Base-by-base conservation (phyloP, 1,140 invertebrate species). In the Apocrypta bakeri region DNA sequence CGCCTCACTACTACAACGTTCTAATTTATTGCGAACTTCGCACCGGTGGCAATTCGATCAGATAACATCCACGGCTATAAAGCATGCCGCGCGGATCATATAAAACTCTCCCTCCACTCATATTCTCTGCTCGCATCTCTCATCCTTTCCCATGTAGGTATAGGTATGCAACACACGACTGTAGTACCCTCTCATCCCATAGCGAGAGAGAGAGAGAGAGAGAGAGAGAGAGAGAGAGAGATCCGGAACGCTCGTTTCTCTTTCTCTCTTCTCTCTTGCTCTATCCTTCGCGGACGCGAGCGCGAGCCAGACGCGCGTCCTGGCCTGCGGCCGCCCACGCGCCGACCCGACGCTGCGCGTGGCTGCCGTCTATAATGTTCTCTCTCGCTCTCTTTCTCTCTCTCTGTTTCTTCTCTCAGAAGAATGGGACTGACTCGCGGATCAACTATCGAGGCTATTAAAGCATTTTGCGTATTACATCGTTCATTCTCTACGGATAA, bases 251-350 rank as follows among this genome's bases (percentile, higher is more conserved):
- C 84, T 83, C 84, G 84, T 85, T 84, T 81, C 87, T 86, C 83
- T 83, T 85, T 85, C 73, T 85, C 78, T 80, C 40, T 25, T 81
- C 56, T 81, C 48, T 82, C 76, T 17, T 68, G n/a, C 40, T 42
- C 82, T 84, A 72, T 79, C 63, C 27, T 84, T 40, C 72, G 66
- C 64, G 6, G 63, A 81, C 85, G 25, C 63, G 63, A 4, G 63
- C 87, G 85, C 88, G 88, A 85, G 83, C 83, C 82, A 76, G 90
- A 92, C 90, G 91, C 88, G 90, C 90, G 90, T 92, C 90, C 89
- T 89, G 91, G 91, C 91, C 91, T 90, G 90, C 89, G 91, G 91
- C 89, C 91, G 91, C 91, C 91, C 91, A 92, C 91, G 91, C 91
- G 91, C 90, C 91, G 90, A 91, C 90, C 90, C 87, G 88, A 56